Evolutionary conservation across 2,113 vertebrate species (phyloP), one percentile per base, ranked within the genome.

Genomic region (Hydrolagus affinis): DNA sequence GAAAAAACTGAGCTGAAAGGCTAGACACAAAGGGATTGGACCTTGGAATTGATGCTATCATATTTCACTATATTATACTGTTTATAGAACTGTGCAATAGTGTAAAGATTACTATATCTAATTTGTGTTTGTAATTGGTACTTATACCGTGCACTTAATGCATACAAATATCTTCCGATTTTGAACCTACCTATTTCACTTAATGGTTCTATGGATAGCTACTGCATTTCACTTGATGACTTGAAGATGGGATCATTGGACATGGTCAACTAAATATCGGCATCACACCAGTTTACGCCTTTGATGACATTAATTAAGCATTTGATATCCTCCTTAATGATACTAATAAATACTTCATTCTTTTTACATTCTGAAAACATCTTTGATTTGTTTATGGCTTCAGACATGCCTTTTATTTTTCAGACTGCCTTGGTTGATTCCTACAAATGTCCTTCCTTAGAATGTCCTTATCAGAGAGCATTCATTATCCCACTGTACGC

Each of bases 61-160:
- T 90, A 92, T 92, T 93, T 95, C 92, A 94, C 91, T 94, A 92
- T 92, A 94, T 95, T 94, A 89, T 89, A 92, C 88, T 92, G 91
- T 93, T 90, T 92, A 92, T 17, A 83, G 15, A 83, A 83, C 92
- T 93, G 91, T 92, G 92, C 91, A 90, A 88, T 91, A 89, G 90
- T 86, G 28, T 14, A 83, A 93, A 92, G 91, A 92, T 83, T 83
- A 83, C 78, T 66, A 21, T 68, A 66, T 91, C 91, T 91, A 89
- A 89, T 92, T 92, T 91, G 92, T 92, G 91, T 93, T 94, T 92
- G 90, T 91, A 92, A 92, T 92, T 90, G 89, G 90, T 86, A 89
- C 89, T 80, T 80, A 77, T 62, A 28, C n/a, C 28, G 12, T 80
- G 12, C 59, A 30, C 11, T 15, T 80, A 80, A 80, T 80, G 76